A percentile compares a stretch with the other conserved stretches of the same genome.
Evolutionary conservation across 2,888 invertebrate genomes (phyloP).

Genomic region (Papilio demoleus): DNA sequence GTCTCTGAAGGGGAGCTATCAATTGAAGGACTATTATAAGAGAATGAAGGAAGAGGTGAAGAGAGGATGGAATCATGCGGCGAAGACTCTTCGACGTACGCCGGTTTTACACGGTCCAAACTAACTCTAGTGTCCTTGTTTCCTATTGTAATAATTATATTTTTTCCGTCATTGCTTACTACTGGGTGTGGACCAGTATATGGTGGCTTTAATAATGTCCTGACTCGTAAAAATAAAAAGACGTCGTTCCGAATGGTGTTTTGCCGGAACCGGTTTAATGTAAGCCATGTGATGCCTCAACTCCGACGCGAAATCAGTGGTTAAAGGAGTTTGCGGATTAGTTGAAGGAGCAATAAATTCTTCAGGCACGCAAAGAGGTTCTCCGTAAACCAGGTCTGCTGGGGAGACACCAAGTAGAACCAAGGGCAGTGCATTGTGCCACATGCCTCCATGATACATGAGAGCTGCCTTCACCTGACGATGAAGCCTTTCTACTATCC

Average conservation of each 20-base stretch:
- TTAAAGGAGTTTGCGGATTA: no score
- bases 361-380: neutral
- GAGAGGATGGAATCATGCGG: no score
- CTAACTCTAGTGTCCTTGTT: no score
- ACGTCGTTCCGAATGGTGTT: neutral
- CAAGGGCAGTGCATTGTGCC: neutral
- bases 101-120: no score
- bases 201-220: neutral
- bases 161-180: no score
- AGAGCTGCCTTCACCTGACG: neutral
- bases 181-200: neutral
- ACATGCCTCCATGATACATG: neutral
- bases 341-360: no score
- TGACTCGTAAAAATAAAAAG: neutral
- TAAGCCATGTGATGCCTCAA: no score
- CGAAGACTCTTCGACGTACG: no score
- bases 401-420: neutral
- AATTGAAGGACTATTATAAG: neutral
- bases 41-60: no score
- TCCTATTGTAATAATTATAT: no score
- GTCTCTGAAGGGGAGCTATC: neutral
- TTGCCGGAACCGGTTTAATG: no score
- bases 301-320: no score
- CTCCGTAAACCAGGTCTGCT: neutral
- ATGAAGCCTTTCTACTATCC: slow-evolving; percentile 9